Percentiles rank a stretch among this genome's conserved stretches.
phyloP scores from a whole-genome alignment of 2,113 vertebrate genomes.

The Pao palembangensis region DNA sequence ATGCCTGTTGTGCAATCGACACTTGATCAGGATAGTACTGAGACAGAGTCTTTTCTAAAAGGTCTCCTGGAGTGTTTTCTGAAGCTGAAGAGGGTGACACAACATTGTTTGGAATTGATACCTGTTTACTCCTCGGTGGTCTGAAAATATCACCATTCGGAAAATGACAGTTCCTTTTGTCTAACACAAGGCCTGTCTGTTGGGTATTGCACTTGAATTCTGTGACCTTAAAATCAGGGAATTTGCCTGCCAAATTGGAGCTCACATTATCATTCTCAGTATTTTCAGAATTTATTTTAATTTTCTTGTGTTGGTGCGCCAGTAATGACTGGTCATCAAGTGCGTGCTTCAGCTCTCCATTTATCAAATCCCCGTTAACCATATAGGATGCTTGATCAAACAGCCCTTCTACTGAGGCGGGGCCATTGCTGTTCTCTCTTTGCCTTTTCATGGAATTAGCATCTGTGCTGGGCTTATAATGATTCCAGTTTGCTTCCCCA shows the following conservation, averaged over 20 bases:
- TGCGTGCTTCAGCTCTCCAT: constrained; percentile 86
- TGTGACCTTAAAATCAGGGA: constrained; percentile 67
- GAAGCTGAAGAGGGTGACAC: constrained; percentile 82
- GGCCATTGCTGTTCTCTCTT: constrained; percentile 72
- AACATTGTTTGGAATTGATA: constrained; percentile 90
- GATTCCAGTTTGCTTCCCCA: constrained; percentile 77
- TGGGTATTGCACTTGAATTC: constrained; percentile 69
- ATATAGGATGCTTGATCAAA: constrained; percentile 73
- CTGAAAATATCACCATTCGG: constrained; percentile 80
- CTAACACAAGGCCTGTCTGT: constrained; percentile 71
- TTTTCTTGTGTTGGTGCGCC: constrained; percentile 80
- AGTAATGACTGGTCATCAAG: constrained; percentile 58
- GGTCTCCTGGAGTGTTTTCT: constrained; percentile 81
- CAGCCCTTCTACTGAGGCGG: constrained; percentile 71
- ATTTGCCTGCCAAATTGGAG: constrained; percentile 62
- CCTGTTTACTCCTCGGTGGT: constrained; percentile 81
- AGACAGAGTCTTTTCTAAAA: constrained; percentile 88
- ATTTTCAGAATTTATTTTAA: constrained; percentile 75
- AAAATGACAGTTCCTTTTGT: constrained; percentile 75
- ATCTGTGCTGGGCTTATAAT: constrained; percentile 71
- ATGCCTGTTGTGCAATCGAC: constrained; percentile 84
- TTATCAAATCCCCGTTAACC: constrained; percentile 87
- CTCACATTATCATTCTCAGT: constrained; percentile 73
- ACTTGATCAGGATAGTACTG: constrained; percentile 88
- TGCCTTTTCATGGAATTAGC: constrained; percentile 75